Conservation (phyloP, 2,797 vertebrate genomes). For the Glossophaga mutica region DNA sequence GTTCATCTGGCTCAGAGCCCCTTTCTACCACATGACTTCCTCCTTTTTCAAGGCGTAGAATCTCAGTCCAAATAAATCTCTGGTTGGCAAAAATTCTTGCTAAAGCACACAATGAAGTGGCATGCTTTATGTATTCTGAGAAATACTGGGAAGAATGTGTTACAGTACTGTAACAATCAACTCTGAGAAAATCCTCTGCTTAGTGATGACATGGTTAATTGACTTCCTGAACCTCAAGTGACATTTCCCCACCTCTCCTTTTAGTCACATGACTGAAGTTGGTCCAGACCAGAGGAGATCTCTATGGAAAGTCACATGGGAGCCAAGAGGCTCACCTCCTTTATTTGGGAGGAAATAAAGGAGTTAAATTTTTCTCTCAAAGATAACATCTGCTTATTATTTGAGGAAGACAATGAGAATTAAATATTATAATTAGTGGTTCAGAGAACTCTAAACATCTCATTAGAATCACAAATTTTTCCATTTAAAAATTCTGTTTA, state of each 20-base stretch:
- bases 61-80: background rate
- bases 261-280: fast-evolving
- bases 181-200: background rate
- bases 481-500: background rate
- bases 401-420: slow-evolving; percentile 12
- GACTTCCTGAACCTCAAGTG: background rate
- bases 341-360: background rate
- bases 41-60: background rate
- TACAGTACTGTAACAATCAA: fast-evolving
- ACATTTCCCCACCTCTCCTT: fast-evolving
- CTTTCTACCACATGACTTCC: background rate
- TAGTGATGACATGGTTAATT: background rate
- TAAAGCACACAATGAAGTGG: background rate
- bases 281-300: background rate
- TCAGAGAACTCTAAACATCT: background rate
- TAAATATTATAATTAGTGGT: background rate
- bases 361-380: background rate
- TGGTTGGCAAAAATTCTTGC: background rate
- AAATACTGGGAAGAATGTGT: background rate
- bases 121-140: background rate
- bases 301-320: background rate
- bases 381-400: slow-evolving; percentile 11
- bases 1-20: background rate
- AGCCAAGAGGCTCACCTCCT: background rate
- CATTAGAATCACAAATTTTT: background rate